Base-by-base conservation (phyloP, 1,140 invertebrate genomes). In the Drosophila sturtevanti region DNA sequence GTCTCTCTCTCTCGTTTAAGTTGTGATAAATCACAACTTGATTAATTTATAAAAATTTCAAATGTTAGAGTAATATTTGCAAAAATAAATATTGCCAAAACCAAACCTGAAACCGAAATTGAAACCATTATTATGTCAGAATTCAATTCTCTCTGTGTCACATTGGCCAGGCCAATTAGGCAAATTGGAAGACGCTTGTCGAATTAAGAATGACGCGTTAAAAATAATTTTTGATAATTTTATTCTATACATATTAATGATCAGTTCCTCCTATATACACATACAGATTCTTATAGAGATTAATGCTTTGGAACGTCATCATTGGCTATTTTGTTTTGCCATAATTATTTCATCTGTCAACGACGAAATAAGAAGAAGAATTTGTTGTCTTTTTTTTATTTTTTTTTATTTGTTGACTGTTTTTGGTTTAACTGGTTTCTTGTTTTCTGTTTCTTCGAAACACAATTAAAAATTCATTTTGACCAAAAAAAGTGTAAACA, bases 1-100 rank as follows among this genome's bases (percentile, higher is more conserved):
- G n/a, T n/a, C n/a, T n/a, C n/a, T n/a, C n/a, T n/a, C n/a, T n/a
- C n/a, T n/a, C n/a, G n/a, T n/a, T 86, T 81, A 63, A 86, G 72
- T 79, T 81, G 78, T 77, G 56, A 87, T 87, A 84, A 87, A 87
- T 87, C 84, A 89, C 65, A 35, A 64, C 64, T 87, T 89, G 84
- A 89, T 89, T 89, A 79, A 87, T 89, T 82, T 89, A 89, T 79
- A 74, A 77, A 89, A 54, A 67, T 69, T 82, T 79, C 73, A 77
- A 72, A 76, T 72, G 51, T 73, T 81, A 60, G 59, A 68, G 61
- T 62, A 68, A 72, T 62, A 60, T 69, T 24, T 67, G 41, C 55
- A 63, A 44, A 81, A 63, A 77, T 66, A 77, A 72, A 54, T 24
- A 77, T 67, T 72, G 75, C 66, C 11, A 9, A 44, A 44, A 16